Evolutionary conservation across 2,797 vertebrate species (phyloP), one percentile per base, ranked within the genome.

Genomic region (Gallinago solitaria): DNA sequence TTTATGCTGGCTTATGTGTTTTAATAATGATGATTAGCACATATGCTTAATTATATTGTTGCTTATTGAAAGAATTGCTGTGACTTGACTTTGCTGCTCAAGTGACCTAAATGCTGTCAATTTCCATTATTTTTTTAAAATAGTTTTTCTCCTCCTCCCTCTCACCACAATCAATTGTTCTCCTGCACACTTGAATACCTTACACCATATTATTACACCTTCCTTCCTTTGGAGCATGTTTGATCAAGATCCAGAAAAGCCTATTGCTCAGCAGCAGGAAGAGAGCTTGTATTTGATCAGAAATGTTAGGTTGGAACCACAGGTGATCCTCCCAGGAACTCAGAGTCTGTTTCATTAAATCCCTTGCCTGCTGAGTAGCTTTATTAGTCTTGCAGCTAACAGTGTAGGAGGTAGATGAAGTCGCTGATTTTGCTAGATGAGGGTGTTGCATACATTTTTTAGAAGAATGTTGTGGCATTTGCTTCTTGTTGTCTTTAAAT

Each of bases 281-380:
- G 68, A 84, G 91, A 95, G 91, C 81, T 86, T 78, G 90, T 92
- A 59, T 92, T 95, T 96, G 88, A 95, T 97, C 88, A 89, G 86
- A 96, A 95, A 43, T 90, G 57, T 96, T 95, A 68, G 91, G 41
- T 74, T 96, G 93, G 77, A 98, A 93, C 92, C 74, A 54, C 90
- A 96, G 79, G 67, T 90, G 96, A 89, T 94, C 73, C 39, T 97
- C 84, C 74, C 77, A 89, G 71, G 95, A 97, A 67, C 93, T 95
- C 59, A n/a, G 54, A 70, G 45, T 65, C 70, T 95, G 28, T 96
- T 97, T 97, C 93, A 94, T 97, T 97, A 94, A 97, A 95, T 92
- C 61, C 57, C 28, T 53, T 91, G 74, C 96, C 89, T 96, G 93
- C 94, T 95, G 96, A 47, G 90, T 90, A 93, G 70, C 70, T 95